Evolutionary conservation across 2,888 invertebrate genomes (phyloP).

Genomic region (Podotricha telesiphe): DNA sequence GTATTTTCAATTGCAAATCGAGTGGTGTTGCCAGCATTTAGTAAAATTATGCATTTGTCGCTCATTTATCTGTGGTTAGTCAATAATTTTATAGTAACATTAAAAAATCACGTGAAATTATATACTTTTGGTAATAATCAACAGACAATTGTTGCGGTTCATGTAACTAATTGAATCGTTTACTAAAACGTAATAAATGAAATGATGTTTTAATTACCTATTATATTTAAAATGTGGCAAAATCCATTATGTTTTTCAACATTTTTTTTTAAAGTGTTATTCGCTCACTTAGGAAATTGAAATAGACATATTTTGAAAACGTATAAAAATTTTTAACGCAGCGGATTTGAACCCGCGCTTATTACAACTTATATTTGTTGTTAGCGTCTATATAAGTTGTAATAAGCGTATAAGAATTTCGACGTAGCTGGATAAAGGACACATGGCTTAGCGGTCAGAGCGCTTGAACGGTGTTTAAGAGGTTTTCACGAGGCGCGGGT

Average conservation of each 20-base stretch:
- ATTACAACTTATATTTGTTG: no score
- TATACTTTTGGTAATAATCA: slow-evolving; percentile 9
- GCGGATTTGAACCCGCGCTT: no score
- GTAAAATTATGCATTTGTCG: slow-evolving; percentile 39
- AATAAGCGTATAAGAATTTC: no score
- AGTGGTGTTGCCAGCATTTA: slow-evolving; percentile 35
- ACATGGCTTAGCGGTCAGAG: no score
- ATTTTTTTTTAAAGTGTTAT: no score
- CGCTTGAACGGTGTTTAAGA: no score
- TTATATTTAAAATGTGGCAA: neutral
- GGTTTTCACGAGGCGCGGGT: no score
- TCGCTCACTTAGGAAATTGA: no score
- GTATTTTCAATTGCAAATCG: slow-evolving; percentile 39
- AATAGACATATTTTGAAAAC: no score
- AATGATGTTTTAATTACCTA: neutral
- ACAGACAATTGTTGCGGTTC: neutral
- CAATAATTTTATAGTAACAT: slow-evolving; percentile 29
- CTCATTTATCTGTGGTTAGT: slow-evolving; percentile 32
- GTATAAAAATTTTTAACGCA: no score
- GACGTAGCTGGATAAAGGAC: no score
- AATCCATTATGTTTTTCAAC: neutral
- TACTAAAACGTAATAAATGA: neutral
- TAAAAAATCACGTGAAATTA: slow-evolving; percentile 23
- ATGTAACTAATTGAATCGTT: slow-evolving; percentile 10
- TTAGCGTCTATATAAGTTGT: no score